Evolutionary conservation across 2,113 vertebrate species (phyloP), one percentile per base, ranked within the genome.

Genomic region (Alligator mississippiensis): DNA sequence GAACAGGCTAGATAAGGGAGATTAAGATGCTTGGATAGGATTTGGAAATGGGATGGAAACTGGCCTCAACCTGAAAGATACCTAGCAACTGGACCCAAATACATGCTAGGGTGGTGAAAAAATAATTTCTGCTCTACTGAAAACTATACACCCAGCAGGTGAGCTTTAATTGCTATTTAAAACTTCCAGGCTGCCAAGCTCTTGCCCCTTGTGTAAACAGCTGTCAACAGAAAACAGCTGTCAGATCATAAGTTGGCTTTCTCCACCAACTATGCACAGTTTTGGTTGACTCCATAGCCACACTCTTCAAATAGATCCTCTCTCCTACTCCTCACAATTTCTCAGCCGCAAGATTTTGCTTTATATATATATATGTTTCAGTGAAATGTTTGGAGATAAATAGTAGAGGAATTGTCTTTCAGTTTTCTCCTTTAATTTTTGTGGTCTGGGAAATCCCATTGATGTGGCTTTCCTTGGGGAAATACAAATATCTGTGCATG

Each of bases 271-370:
- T n/a, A 38, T 25, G 55, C 80, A 80, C 87, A 11, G 3, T 21
- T 11, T 1, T 61, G 5, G 58, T 2, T 34, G 5, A 13, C 76
- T 7, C 3, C 9, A 61, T 1, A 63, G 5, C 0, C 2, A 6
- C 47, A 11, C 2, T n/a, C 1, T n/a, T 3, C 80, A 6, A 4
- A 82, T 89, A 82, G 9, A 72, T 2, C 24, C 3, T 76, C 22
- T 82, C 22, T 76, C 13, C 62, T 72, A 75, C 57, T 16, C 6
- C 64, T 4, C n/a, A 22, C 47, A 4, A 14, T n/a, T 12, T 61
- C 11, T 80, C 7, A 30, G 84, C 59, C 13, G 2, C 57, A 2
- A 80, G 27, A 54, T 74, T 19, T 75, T 1, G 0, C 38, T 72
- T 18, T 70, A 19, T 21, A 47, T 72, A 7, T 55, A 47, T 47